Evolutionary conservation across 1,140 invertebrate genomes (phyloP).

Genomic region (Vanessa tameamea): DNA sequence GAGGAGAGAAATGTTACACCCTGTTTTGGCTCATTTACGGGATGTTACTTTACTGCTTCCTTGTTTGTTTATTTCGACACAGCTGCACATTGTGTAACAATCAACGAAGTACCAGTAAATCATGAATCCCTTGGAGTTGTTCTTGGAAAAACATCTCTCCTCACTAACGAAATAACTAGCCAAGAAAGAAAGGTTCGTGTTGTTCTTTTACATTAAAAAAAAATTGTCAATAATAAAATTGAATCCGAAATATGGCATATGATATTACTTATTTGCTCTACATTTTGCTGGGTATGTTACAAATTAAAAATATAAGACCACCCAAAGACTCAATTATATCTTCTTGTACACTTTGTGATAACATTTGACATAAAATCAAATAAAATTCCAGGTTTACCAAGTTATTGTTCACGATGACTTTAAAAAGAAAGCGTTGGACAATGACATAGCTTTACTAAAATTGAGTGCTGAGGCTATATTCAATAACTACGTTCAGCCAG

Average conservation of each 20-base stretch:
- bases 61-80: background rate
- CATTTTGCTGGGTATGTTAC: no score
- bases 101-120: constrained; percentile 44
- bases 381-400: constrained; percentile 13
- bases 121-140: constrained; percentile 52
- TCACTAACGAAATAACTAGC: constrained; percentile 49
- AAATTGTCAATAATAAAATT: no score
- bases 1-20: no score
- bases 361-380: no score
- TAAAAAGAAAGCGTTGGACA: background rate
- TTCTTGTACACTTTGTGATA: background rate
- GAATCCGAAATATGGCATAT: no score
- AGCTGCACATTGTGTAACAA: constrained; percentile 66
- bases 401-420: constrained; percentile 18
- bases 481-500: constrained; percentile 61
- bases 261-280: no score
- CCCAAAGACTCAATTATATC: background rate
- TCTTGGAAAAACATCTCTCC: constrained; percentile 63
- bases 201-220: no score
- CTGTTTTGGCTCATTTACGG: no score
- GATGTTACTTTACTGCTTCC: no score
- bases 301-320: no score
- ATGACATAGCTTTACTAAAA: constrained; percentile 49
- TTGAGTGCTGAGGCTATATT: constrained; percentile 49
- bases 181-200: constrained; percentile 57